phyloP scores from a whole-genome alignment of 92 coral and sea anemone species.

The Epizoanthus ramosus region DNA sequence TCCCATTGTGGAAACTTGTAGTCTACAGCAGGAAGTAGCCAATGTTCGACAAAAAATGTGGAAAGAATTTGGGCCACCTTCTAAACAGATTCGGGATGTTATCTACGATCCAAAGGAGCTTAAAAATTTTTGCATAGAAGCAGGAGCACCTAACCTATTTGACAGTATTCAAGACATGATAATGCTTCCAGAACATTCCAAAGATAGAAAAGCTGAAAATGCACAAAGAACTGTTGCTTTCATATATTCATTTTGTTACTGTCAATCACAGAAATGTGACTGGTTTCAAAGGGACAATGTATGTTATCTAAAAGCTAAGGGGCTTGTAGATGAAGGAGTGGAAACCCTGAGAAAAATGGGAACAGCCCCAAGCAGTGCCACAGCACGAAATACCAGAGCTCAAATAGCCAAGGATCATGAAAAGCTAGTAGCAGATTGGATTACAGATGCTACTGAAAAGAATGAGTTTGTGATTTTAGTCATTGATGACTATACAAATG shows the following conservation, averaged over 20 bases:
- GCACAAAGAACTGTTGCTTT: slow-evolving; percentile 7
- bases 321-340: background rate
- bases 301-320: background rate
- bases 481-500: slow-evolving; percentile 14
- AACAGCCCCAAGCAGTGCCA: slow-evolving; percentile 1
- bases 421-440: background rate
- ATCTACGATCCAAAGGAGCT: background rate
- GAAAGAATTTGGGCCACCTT: slow-evolving; percentile 4
- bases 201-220: slow-evolving; percentile 4
- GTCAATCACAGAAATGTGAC: slow-evolving; percentile 20
- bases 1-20: background rate
- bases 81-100: background rate
- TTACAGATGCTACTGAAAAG: background rate
- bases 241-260: slow-evolving; percentile 2
- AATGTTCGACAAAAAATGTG: slow-evolving; percentile 5
- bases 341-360: slow-evolving; percentile 5
- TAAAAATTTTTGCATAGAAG: background rate
- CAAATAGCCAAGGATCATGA: background rate
- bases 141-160: background rate
- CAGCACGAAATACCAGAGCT: background rate
- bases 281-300: background rate
- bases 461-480: slow-evolving; percentile 2
- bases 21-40: background rate
- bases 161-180: background rate
- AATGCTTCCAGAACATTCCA: slow-evolving; percentile 6